Percentiles rank a stretch among this genome's conserved stretches.
These are phyloP conservation scores for Strix occidentalis DNA, from an alignment of 2,797 vertebrate species.

Conservation along the genomic window DNA sequence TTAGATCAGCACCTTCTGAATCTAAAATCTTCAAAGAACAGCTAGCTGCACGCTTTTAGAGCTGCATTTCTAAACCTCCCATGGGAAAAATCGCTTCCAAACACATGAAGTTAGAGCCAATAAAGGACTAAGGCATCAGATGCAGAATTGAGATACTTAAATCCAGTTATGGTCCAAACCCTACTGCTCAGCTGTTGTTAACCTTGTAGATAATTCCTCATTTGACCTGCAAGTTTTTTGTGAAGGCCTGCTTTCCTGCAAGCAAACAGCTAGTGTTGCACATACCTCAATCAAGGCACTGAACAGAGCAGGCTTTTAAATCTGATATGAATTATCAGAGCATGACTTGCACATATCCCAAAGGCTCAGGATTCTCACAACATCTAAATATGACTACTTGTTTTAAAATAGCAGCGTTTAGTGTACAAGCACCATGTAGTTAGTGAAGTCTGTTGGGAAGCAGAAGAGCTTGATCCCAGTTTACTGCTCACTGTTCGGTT, in stretches of 20 bases:
- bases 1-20: neutral
- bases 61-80: neutral
- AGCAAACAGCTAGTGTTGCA: neutral
- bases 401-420: neutral
- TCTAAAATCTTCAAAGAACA: neutral
- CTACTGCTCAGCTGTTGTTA: slow-evolving; percentile 9
- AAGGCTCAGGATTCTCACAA: neutral
- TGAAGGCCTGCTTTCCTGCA: neutral
- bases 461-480: neutral
- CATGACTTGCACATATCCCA: neutral
- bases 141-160: slow-evolving; percentile 11
- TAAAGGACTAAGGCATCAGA: neutral
- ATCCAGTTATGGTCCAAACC: neutral
- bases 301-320: neutral
- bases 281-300: neutral
- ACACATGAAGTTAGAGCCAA: neutral
- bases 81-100: slow-evolving; percentile 13
- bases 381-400: neutral
- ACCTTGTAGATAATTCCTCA: slow-evolving; percentile 12
- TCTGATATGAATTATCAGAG: neutral
- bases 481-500: neutral
- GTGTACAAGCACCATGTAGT: neutral
- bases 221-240: neutral
- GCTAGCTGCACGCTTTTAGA: neutral
- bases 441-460: neutral